phyloP scores from a whole-genome alignment of 1,140 invertebrate genomes.

The Cydia splendana region DNA sequence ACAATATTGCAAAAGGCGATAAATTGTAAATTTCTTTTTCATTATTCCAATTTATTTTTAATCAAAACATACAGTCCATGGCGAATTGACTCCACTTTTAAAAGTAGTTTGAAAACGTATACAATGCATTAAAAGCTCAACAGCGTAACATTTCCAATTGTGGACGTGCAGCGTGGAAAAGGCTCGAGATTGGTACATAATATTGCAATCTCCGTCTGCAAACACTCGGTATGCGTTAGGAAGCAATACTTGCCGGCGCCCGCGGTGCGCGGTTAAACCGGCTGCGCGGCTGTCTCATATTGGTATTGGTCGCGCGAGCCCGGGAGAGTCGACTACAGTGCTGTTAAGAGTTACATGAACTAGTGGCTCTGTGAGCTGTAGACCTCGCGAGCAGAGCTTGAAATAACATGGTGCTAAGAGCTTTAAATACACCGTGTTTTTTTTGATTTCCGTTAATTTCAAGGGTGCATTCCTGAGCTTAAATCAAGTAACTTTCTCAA shows the following conservation, averaged over 20 bases:
- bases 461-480: too few relatives aligned
- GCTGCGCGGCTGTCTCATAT: not conserved
- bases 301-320: not conserved
- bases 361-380: too few relatives aligned
- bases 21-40: too few relatives aligned
- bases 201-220: slow-evolving; percentile 72
- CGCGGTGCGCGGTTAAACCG: slow-evolving; percentile 60
- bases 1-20: too few relatives aligned
- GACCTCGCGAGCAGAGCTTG: too few relatives aligned
- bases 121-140: slow-evolving; percentile 38
- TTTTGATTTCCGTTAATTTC: too few relatives aligned
- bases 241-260: slow-evolving; percentile 54
- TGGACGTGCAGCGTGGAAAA: slow-evolving; percentile 53
- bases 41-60: too few relatives aligned
- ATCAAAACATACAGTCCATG: too few relatives aligned
- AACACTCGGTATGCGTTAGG: slow-evolving; percentile 55
- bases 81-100: slow-evolving; percentile 39
- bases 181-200: slow-evolving; percentile 69
- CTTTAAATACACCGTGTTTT: too few relatives aligned
- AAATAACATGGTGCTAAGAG: too few relatives aligned
- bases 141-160: slow-evolving; percentile 64
- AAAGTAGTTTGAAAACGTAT: slow-evolving; percentile 37
- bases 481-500: too few relatives aligned
- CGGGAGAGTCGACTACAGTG: not conserved
- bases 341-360: too few relatives aligned